Conservation (phyloP, 2,888 invertebrate species). For the Octodonta nipae region DNA sequence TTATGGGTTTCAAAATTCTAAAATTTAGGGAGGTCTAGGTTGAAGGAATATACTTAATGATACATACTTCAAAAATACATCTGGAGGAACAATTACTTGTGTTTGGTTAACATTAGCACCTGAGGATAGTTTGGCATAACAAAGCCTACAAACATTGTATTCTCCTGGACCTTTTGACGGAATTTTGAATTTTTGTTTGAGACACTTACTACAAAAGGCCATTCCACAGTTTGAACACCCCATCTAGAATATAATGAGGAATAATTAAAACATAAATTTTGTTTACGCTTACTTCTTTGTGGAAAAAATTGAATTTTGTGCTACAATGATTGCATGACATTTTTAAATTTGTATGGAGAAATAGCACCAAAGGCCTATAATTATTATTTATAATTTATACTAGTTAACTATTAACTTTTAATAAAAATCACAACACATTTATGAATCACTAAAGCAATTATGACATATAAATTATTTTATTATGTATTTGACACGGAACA, state of each 20-base stretch:
- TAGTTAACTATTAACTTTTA: too few relatives aligned
- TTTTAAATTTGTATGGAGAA: too few relatives aligned
- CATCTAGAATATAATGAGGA: slow-evolving; percentile 43
- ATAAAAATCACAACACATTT: too few relatives aligned
- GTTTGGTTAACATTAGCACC: slow-evolving; percentile 17
- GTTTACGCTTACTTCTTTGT: slow-evolving; percentile 48
- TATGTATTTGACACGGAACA: too few relatives aligned
- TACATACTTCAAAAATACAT: slow-evolving; percentile 34
- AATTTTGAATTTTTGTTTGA: slow-evolving; percentile 55
- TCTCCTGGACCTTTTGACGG: slow-evolving; percentile 45
- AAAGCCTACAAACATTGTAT: slow-evolving; percentile 52
- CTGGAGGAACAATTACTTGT: slow-evolving; percentile 35
- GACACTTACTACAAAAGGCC: slow-evolving; percentile 70
- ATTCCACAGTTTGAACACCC: slow-evolving; percentile 75
- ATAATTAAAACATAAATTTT: slow-evolving; percentile 1
- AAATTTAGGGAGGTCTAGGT: too few relatives aligned
- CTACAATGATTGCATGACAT: slow-evolving; percentile 67
- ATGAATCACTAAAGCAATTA: too few relatives aligned
- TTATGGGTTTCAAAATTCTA: too few relatives aligned
- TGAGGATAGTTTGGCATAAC: slow-evolving; percentile 33
- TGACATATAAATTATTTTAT: too few relatives aligned
- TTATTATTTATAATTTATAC: too few relatives aligned
- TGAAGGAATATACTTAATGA: slow-evolving; percentile 4
- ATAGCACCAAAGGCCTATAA: too few relatives aligned
- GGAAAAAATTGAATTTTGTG: slow-evolving; percentile 55